Base-by-base conservation (phyloP, 2,113 vertebrate species). In the Chelonoidis abingdonii region DNA sequence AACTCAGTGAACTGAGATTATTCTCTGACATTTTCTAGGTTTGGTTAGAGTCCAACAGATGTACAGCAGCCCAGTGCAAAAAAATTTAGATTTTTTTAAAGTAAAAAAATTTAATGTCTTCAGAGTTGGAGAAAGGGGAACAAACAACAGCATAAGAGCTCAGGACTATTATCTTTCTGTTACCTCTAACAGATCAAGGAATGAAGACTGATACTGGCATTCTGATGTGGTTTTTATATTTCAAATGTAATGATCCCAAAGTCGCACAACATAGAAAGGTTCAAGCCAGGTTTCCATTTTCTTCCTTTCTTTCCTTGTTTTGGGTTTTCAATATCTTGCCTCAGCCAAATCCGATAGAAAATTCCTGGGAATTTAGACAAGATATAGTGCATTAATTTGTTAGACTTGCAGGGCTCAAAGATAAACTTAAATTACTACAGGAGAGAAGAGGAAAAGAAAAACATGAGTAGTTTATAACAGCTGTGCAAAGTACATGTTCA, bases 141-240 rank as follows among this genome's bases (percentile, higher is more conserved):
- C 41, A 10, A 84, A 72, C 84, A 21, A 11, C 1, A 62, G 6
- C 11, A 65, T 65, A 27, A 95, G 93, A 93, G 24, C 41, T 1
- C 21, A 79, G 12, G 21, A 50, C 9, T 79, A 10, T 6, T 90
- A 13, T 53, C 89, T 93, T 90, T 69, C 35, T 69, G 14, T 89
- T 44, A 83, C 65, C 27, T 94, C 41, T 21, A 52, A 10, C 89
- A 72, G 78, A 84, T 84, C 47, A 94, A 94, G 93, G 35, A 9
- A 90, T 57, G 13, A 90, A 76, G 57, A 69, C 10, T 52, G 27
- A 89, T 79, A n/a, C 57, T 87, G n/a, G 82, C 92, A 92, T 86
- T 80, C n/a, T 65, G 10, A 1, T 35, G 49, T 76, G 69, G 59
- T 87, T 41, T 8, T 95, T 96, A 93, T 62, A 80, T 94, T 96